These are phyloP conservation scores for Danio choprae DNA, from an alignment of 2,797 vertebrate species.

Conservation along the genomic window DNA sequence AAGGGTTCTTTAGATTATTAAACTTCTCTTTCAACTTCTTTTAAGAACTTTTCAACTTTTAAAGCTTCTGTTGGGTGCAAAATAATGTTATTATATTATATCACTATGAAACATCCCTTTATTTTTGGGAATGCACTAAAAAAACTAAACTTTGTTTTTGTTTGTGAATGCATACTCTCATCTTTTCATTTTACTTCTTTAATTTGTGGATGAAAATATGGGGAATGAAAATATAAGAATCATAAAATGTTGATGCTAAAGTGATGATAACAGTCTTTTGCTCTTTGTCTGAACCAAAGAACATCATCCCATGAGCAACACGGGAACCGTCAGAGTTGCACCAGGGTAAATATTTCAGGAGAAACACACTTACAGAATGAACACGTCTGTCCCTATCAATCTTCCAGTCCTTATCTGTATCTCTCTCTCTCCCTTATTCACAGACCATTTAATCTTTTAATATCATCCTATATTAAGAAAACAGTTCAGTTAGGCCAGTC, in stretches of 20 bases:
- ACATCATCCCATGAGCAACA: constrained; percentile 61
- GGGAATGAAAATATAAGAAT: constrained; percentile 56
- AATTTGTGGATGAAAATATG: constrained; percentile 13
- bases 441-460: constrained; percentile 45
- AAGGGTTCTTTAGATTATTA: too few relatives aligned
- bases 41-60: too few relatives aligned
- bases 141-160: not conserved
- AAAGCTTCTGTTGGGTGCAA: too few relatives aligned
- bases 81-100: too few relatives aligned
- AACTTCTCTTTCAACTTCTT: too few relatives aligned
- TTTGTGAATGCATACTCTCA: not conserved
- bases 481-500: constrained; percentile 27
- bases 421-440: constrained; percentile 20
- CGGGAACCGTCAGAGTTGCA: constrained; percentile 37
- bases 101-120: too few relatives aligned
- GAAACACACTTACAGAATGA: constrained; percentile 70
- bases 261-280: constrained; percentile 77
- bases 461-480: constrained; percentile 40
- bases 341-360: constrained; percentile 79
- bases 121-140: too few relatives aligned
- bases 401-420: constrained; percentile 32
- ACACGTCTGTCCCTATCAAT: constrained; percentile 36
- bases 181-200: constrained; percentile 10
- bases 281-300: constrained; percentile 71
- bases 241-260: constrained; percentile 77